Conservation (phyloP, 2,888 invertebrate species). For the Monochamus alternatus region DNA sequence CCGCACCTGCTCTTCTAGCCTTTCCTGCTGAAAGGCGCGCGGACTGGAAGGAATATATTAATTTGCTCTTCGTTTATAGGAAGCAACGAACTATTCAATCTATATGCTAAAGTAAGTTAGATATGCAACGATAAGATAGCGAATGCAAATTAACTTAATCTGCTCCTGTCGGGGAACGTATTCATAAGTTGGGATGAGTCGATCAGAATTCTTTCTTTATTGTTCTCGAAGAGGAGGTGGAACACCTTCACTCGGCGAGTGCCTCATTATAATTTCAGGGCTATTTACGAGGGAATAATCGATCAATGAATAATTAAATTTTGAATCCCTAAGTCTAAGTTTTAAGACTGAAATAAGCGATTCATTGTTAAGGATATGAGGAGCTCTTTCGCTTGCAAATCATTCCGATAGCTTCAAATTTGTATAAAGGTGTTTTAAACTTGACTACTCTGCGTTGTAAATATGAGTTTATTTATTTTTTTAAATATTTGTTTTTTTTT, state of each 20-base stretch:
- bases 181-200: conserved; percentile 18
- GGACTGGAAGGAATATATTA: conserved; percentile 41
- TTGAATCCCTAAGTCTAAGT: background rate
- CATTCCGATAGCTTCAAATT: too few relatives aligned
- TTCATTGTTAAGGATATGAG: too few relatives aligned
- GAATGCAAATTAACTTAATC: conserved; percentile 44
- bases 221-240: background rate
- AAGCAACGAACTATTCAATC: conserved; percentile 48
- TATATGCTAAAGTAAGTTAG: conserved; percentile 52
- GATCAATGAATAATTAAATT: conserved; percentile 2
- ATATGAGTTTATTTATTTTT: too few relatives aligned
- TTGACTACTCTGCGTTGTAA: too few relatives aligned
- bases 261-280: conserved; percentile 5
- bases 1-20: conserved; percentile 40
- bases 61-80: conserved; percentile 43
- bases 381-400: too few relatives aligned
- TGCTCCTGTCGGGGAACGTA: conserved; percentile 29
- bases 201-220: conserved; percentile 22
- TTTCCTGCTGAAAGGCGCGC: conserved; percentile 21
- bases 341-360: too few relatives aligned
- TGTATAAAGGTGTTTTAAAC: too few relatives aligned
- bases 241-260: background rate
- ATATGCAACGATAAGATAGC: conserved; percentile 48
- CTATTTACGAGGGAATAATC: background rate
- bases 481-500: too few relatives aligned